A percentile compares a stretch with the other conserved stretches of the same genome.
phyloP scores from a whole-genome alignment of 2,888 invertebrate species.

The Ornithoptera priamus region DNA sequence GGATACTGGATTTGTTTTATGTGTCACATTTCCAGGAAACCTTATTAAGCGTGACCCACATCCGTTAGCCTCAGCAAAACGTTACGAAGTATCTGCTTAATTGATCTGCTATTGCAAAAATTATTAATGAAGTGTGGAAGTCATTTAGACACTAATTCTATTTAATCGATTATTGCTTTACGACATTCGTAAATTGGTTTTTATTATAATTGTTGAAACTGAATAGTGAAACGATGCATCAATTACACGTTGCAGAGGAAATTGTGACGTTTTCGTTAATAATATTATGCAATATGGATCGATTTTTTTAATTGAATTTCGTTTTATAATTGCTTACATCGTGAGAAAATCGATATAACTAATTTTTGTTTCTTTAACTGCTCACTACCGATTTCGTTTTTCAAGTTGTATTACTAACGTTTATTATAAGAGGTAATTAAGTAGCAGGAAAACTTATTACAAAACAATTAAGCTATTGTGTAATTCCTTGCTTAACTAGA shows the following conservation, averaged over 20 bases:
- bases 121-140: conserved; percentile 18
- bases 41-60: conserved; percentile 16
- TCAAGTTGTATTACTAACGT: conserved; percentile 5
- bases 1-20: conserved; percentile 2
- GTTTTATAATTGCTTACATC: conserved; percentile 28
- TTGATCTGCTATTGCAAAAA: conserved; percentile 6
- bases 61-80: conserved; percentile 3
- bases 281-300: conserved; percentile 6
- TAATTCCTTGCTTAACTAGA: conserved; percentile 48
- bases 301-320: conserved; percentile 24
- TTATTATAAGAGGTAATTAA: not conserved
- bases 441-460: conserved; percentile 35
- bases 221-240: conserved; percentile 19
- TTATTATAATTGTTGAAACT: conserved; percentile 22
- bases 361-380: conserved; percentile 5
- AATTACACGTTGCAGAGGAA: conserved; percentile 18
- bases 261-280: conserved; percentile 8
- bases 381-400: conserved; percentile 21
- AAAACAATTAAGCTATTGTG: conserved; percentile 54
- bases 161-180: conserved; percentile 11
- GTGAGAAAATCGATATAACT: conserved; percentile 20
- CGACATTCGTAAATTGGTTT: conserved; percentile 19
- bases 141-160: conserved; percentile 17
- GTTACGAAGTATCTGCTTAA: not conserved
- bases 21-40: conserved; percentile 25